Evolutionary conservation across 2,888 invertebrate species (phyloP).

Genomic region (Periphyllus acericola): DNA sequence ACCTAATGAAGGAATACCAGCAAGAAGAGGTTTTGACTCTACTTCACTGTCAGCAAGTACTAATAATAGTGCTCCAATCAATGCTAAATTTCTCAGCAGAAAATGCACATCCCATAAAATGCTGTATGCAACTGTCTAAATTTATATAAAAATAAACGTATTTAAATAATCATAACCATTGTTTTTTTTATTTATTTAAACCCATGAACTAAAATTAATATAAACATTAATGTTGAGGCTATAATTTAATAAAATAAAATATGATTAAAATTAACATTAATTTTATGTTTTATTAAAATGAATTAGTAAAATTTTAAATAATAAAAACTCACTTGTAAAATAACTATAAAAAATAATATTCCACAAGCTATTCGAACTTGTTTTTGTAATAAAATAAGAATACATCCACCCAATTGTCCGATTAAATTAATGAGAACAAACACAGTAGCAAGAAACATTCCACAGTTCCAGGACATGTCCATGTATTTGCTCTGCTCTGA

Average conservation of each 20-base stretch:
- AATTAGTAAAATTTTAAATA: not conserved
- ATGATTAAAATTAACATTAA: not conserved
- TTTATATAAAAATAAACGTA: slow-evolving; percentile 51
- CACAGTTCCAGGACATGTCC: slow-evolving; percentile 97
- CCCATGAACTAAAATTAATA: not conserved
- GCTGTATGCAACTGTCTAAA: slow-evolving; percentile 91
- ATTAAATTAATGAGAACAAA: slow-evolving; percentile 96
- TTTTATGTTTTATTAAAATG: not conserved
- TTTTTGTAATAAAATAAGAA: slow-evolving; percentile 92
- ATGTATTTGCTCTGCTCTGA: slow-evolving; percentile 96
- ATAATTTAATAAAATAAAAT: not conserved
- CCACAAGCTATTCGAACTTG: slow-evolving; percentile 93
- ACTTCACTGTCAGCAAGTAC: slow-evolving; percentile 95
- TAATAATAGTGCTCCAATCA: slow-evolving; percentile 95
- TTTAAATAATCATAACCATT: not conserved
- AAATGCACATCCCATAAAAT: slow-evolving; percentile 99
- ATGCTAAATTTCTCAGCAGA: slow-evolving; percentile 92
- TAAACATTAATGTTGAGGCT: not conserved
- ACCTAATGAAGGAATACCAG: slow-evolving; percentile 90
- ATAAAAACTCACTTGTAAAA: slow-evolving; percentile 82
- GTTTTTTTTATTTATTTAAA: not conserved
- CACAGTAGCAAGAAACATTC: slow-evolving; percentile 89
- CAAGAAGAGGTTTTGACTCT: slow-evolving; percentile 94
- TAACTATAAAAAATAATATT: slow-evolving; percentile 92
- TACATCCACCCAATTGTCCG: slow-evolving; percentile 95